These are phyloP conservation scores for Eupithecia exiguata DNA, from an alignment of 2,888 invertebrate genomes.

Conservation along the genomic window DNA sequence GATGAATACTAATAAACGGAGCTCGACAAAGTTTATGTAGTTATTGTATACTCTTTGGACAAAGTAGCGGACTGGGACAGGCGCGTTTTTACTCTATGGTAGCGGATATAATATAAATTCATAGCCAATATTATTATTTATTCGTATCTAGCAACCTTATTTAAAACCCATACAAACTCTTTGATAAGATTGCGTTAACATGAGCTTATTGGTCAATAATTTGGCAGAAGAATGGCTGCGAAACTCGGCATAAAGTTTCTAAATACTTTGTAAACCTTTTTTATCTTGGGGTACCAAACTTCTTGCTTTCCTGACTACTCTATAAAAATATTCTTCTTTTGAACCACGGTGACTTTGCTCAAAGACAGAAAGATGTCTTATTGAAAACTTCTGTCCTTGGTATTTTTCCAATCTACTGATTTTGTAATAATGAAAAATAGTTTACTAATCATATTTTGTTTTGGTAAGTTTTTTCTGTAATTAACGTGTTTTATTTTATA, in stretches of 20 bases:
- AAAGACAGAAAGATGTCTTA: slow-evolving; percentile 58
- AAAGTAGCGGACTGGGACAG: no score
- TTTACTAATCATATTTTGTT: slow-evolving; percentile 58
- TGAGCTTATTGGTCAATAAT: not conserved
- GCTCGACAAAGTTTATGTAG: no score
- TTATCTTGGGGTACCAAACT: not conserved
- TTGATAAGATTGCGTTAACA: not conserved
- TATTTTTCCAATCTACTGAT: slow-evolving; percentile 50
- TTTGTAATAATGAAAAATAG: slow-evolving; percentile 63
- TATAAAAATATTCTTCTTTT: slow-evolving; percentile 69
- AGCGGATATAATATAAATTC: no score
- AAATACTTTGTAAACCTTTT: not conserved
- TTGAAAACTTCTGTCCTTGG: slow-evolving; percentile 52
- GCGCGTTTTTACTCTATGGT: no score
- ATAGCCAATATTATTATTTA: no score
- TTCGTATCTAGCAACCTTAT: not conserved
- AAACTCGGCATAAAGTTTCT: not conserved
- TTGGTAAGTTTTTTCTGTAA: slow-evolving; percentile 56
- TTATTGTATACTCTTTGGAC: no score
- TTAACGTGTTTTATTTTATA: not conserved
- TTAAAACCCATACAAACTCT: not conserved
- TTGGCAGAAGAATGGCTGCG: not conserved
- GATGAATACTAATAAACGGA: no score
- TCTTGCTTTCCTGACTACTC: slow-evolving; percentile 27
- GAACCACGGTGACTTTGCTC: slow-evolving; percentile 58